Evolutionary conservation across 2,113 vertebrate species (phyloP).

Genomic region (Gallinago paraguaiae): DNA sequence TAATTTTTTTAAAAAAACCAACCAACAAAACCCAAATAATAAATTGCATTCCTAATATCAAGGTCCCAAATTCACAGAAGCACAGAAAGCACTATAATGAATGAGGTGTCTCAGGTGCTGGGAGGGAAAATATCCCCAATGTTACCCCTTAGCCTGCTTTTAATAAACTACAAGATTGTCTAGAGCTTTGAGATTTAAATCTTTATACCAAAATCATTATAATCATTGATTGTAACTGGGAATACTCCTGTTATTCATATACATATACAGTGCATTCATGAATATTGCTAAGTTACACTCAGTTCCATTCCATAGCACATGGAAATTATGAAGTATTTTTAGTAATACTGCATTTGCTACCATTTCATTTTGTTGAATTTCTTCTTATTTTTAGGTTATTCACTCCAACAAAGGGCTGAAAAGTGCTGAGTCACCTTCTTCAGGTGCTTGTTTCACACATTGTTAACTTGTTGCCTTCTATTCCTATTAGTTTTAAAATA

Average conservation of each 20-base stretch:
- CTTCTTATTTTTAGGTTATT: background rate
- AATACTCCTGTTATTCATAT: background rate
- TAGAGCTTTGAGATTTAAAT: background rate
- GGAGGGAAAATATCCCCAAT: background rate
- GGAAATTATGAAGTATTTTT: background rate
- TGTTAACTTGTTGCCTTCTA: background rate
- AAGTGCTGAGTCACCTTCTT: background rate
- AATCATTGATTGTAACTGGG: background rate
- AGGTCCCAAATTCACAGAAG: background rate
- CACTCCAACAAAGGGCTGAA: background rate
- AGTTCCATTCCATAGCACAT: background rate
- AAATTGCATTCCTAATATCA: background rate
- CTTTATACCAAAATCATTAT: background rate
- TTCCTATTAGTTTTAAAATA: background rate
- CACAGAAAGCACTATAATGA: background rate
- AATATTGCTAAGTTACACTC: background rate
- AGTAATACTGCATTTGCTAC: background rate
- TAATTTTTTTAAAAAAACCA: accelerated
- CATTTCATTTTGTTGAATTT: background rate
- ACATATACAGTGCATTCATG: background rate
- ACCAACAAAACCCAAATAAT: background rate
- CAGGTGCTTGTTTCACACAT: background rate
- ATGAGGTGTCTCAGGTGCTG: background rate
- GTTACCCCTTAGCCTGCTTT: background rate
- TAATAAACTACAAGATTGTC: background rate